These are phyloP conservation scores for Ditylenchus dipsaci DNA, from an alignment of 1,140 invertebrate genomes.

Conservation along the genomic window DNA sequence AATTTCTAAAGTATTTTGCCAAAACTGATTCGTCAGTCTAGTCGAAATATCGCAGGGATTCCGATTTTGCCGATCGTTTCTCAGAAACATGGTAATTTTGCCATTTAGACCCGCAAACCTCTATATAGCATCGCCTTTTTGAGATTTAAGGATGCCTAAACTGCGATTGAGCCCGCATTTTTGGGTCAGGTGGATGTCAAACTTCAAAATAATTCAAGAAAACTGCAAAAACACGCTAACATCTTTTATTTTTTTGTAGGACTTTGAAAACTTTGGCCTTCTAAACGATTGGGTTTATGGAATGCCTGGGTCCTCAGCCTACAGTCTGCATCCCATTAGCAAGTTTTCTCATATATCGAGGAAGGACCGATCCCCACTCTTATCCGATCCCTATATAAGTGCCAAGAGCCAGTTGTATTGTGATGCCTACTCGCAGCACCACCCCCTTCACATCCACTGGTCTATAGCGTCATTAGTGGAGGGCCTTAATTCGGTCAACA, in stretches of 20 bases:
- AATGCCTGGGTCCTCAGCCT: not conserved
- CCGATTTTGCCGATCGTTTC: too few species aligned
- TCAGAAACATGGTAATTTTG: too few species aligned
- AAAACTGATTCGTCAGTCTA: too few species aligned
- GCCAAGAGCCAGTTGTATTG: slow-evolving; percentile 15
- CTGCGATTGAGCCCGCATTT: too few species aligned
- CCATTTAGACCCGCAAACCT: too few species aligned
- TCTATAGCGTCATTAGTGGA: slow-evolving; percentile 13
- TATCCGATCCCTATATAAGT: not conserved
- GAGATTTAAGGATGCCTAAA: too few species aligned
- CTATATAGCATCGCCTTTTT: too few species aligned
- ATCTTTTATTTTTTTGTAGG: not conserved
- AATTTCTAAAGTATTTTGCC: too few species aligned
- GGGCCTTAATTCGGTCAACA: slow-evolving; percentile 11
- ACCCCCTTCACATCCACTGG: slow-evolving; percentile 26
- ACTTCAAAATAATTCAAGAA: too few species aligned
- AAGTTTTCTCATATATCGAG: not conserved
- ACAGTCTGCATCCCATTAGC: not conserved
- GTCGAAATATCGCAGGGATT: too few species aligned
- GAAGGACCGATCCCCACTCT: not conserved
- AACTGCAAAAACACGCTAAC: too few species aligned
- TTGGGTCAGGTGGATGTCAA: too few species aligned
- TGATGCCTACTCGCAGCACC: slow-evolving; percentile 30
- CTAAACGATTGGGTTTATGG: not conserved
- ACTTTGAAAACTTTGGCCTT: not conserved